Percentiles rank a stretch among this genome's conserved stretches.
Evolutionary conservation across 2,888 invertebrate genomes (phyloP).

Genomic region (Trilocha varians): DNA sequence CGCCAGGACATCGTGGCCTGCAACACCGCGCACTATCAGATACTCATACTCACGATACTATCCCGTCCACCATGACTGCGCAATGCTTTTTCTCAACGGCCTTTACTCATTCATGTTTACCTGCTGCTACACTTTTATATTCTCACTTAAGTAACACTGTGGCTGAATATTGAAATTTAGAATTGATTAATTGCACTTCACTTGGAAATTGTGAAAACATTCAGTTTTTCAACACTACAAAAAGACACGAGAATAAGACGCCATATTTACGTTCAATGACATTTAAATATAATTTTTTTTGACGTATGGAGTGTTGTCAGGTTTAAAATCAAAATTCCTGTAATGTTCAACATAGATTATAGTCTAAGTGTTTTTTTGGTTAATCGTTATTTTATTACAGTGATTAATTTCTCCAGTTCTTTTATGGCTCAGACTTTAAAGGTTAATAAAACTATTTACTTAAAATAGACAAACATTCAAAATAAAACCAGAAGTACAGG

Average conservation of each 20-base stretch:
- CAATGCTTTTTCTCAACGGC: slow-evolving; percentile 2
- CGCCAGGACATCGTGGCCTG: slow-evolving; percentile 67
- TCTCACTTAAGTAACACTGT: neutral
- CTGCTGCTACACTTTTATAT: slow-evolving; percentile 8
- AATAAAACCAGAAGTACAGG: no score
- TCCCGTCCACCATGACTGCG: slow-evolving; percentile 13
- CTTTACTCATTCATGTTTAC: slow-evolving; percentile 14
- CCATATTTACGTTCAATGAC: neutral
- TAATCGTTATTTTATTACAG: no score
- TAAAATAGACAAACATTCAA: no score
- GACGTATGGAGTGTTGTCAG: no score
- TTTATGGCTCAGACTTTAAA: no score
- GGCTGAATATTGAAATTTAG: neutral
- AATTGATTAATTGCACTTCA: neutral
- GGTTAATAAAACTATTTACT: no score
- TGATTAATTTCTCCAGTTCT: no score
- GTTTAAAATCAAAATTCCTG: no score
- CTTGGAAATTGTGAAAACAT: neutral
- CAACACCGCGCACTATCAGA: slow-evolving; percentile 56
- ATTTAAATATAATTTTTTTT: no score
- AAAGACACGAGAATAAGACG: neutral
- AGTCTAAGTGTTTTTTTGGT: no score
- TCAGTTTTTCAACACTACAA: neutral
- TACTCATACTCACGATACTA: slow-evolving; percentile 38
- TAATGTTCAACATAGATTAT: no score